Evolutionary conservation across 2,797 vertebrate genomes (phyloP).

Genomic region (Falco naumanni): DNA sequence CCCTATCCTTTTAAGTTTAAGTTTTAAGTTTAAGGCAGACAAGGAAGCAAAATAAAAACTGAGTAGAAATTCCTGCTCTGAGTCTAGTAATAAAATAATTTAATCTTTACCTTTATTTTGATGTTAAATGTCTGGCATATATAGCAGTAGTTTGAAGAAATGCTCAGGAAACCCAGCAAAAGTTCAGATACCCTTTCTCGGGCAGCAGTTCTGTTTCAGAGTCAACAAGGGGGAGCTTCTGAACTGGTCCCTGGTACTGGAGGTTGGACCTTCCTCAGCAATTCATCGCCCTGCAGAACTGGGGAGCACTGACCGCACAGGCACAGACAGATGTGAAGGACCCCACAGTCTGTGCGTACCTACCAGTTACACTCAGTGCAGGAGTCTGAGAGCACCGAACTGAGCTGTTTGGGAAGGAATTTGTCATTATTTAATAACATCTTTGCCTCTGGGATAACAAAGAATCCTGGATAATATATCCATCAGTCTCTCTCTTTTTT

Average conservation of each 20-base stretch:
- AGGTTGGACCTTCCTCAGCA: not conserved
- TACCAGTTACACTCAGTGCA: rapidly evolving
- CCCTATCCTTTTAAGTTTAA: not conserved
- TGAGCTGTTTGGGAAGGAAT: not conserved
- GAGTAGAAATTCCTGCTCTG: not conserved
- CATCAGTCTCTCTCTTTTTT: not conserved
- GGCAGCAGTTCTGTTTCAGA: not conserved
- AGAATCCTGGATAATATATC: not conserved
- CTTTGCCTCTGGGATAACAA: not conserved
- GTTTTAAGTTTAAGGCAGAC: not conserved
- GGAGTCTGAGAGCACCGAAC: not conserved
- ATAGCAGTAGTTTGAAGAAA: not conserved
- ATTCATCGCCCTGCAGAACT: not conserved
- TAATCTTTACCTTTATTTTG: not conserved
- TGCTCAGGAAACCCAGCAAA: not conserved
- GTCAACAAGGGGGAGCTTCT: not conserved
- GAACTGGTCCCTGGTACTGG: not conserved
- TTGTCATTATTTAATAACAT: not conserved
- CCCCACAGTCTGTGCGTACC: rapidly evolving
- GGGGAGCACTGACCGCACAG: not conserved
- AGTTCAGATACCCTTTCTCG: not conserved
- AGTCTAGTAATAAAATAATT: not conserved
- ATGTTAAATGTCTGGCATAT: not conserved
- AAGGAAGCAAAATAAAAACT: not conserved
- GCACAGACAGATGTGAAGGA: not conserved